Evolutionary conservation across 2,888 invertebrate species (phyloP), one percentile per base, ranked within the genome.

Genomic region (Conops quadrifasciatus): DNA sequence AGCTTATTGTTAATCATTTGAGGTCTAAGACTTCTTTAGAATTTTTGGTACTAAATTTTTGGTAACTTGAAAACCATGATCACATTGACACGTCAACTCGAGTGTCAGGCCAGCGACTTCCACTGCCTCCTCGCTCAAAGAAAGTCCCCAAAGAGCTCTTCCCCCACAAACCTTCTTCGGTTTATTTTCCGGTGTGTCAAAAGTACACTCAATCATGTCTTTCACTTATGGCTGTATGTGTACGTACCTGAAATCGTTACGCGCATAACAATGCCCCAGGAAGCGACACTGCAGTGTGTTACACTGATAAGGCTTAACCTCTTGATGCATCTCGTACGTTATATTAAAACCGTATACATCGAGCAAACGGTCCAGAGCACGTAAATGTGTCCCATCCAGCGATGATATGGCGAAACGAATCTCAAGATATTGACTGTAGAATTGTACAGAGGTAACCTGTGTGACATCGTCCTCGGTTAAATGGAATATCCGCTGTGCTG

Each of bases 321-420:
- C 86, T 11, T 77, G 74, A 67, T 88, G 88, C 77, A 95, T 91
- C 82, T 95, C 94, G 83, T 96, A 96, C 30, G 96, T 96, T 79
- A 96, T 91, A 87, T 97, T 96, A 87, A 97, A 96, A 16, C 96
- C 96, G 82, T 93, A 95, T 53, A 95, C 94, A 74, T 95, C 92
- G 73, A 96, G 88, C 43, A 96, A 88, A 70, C 92, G 91, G 81
- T 93, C 90, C 75, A 94, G 87, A 0, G 94, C 95, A 5, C 96
- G 88, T 71, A 96, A 87, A 86, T 96, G 95, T 43, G 93, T 92
- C 11, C 94, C 93, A 82, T 94, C 93, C 72, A 92, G 87, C 28
- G 90, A 88, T 77, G 91, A 88, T 78, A 95, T 88, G 58, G 89
- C 87, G 78, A 96, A 90, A 75, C 93, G 92, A 74, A 96, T 89